These are phyloP conservation scores for Sebastes baramenuke DNA, from an alignment of 2,797 vertebrate species.

Conservation along the genomic window DNA sequence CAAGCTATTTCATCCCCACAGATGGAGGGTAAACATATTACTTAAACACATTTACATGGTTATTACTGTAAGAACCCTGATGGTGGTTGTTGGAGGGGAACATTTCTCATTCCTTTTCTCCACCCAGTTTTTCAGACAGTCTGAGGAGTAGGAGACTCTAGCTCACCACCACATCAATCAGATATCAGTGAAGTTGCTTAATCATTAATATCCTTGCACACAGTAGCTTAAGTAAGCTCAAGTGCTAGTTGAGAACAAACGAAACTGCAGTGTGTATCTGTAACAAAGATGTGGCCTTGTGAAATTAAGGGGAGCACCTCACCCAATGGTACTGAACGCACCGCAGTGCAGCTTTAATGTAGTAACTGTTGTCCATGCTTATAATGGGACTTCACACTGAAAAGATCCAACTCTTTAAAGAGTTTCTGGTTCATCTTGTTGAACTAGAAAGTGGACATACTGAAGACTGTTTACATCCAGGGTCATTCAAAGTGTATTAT, in stretches of 20 bases:
- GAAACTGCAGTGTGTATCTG: neutral
- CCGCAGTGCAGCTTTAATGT: neutral
- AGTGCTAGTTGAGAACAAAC: neutral
- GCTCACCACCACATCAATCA: neutral
- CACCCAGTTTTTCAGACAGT: conserved; percentile 9
- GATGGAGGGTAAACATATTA: neutral
- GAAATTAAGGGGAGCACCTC: neutral
- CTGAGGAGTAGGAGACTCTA: neutral
- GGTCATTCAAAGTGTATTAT: neutral
- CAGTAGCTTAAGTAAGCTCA: neutral
- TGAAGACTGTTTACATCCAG: neutral
- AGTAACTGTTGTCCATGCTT: neutral
- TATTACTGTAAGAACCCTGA: neutral
- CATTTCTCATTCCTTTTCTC: neutral
- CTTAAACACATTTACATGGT: neutral
- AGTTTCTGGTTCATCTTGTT: neutral
- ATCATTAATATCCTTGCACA: conserved; percentile 24
- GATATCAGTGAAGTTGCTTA: neutral
- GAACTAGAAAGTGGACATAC: neutral
- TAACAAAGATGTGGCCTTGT: neutral
- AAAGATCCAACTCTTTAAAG: neutral
- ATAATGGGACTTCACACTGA: neutral
- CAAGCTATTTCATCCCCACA: neutral
- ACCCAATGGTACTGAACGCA: neutral
- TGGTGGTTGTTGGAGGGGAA: neutral